Conservation (phyloP, 1,140 invertebrate species). For the Eriocheir sinensis region DNA sequence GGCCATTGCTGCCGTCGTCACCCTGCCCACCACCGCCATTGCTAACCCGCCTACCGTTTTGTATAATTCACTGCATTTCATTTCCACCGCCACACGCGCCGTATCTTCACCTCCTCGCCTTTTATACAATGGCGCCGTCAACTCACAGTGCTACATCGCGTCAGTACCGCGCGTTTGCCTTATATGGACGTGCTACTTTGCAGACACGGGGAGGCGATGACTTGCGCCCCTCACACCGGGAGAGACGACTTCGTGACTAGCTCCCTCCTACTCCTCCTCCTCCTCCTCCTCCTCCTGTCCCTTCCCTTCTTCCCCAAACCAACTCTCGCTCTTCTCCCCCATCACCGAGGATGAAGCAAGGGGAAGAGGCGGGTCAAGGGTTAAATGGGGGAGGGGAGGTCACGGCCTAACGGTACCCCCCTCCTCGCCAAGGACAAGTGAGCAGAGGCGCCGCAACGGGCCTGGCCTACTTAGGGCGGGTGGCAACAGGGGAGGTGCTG, state of each 20-base stretch:
- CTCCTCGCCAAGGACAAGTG: not conserved
- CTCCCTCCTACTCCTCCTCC: not conserved
- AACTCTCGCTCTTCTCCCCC: no score
- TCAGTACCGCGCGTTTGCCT: not conserved
- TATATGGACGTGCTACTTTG: not conserved
- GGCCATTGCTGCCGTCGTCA: no score
- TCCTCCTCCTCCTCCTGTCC: not conserved
- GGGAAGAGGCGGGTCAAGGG: not conserved
- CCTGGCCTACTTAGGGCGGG: not conserved
- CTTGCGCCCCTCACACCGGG: not conserved
- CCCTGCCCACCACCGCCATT: not conserved
- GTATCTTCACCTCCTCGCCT: no score
- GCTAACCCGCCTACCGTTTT: no score
- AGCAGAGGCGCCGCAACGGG: constrained; percentile 8
- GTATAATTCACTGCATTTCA: no score
- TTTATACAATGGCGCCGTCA: no score
- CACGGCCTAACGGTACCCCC: not conserved
- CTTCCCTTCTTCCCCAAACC: not conserved
- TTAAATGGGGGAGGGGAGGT: constrained; percentile 18
- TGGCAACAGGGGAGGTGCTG: not conserved
- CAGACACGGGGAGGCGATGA: not conserved
- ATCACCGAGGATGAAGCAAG: not conserved
- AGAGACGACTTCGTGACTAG: not conserved
- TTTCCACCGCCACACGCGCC: no score
- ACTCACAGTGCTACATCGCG: no score